A percentile compares a stretch with the other conserved stretches of the same genome.
phyloP scores from a whole-genome alignment of 2,113 vertebrate species.

The Dasyurus viverrinus region DNA sequence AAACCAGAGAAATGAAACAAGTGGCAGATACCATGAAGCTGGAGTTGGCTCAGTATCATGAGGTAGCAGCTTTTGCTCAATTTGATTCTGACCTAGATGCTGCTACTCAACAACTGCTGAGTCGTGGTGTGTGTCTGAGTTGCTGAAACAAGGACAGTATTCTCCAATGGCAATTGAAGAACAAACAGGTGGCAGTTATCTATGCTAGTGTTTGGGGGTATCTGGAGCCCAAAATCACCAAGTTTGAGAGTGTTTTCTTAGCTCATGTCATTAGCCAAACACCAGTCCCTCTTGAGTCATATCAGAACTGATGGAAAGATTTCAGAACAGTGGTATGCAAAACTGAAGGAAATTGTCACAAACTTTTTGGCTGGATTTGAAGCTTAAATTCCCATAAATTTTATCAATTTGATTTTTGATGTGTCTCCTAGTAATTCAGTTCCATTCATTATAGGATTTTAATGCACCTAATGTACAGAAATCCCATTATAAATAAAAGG shows the following conservation, averaged over 20 bases:
- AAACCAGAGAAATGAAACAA: constrained; percentile 99
- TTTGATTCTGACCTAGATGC: constrained; percentile 97
- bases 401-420: constrained; percentile 65
- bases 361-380: constrained; percentile 96
- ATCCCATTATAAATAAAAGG: constrained; percentile 86
- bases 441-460: constrained; percentile 77
- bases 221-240: constrained; percentile 98
- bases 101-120: constrained; percentile 95
- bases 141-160: constrained; percentile 98
- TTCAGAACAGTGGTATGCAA: constrained; percentile 91
- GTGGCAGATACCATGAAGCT: constrained; percentile 99
- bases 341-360: constrained; percentile 94
- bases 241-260: constrained; percentile 95
- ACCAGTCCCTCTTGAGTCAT: constrained; percentile 89
- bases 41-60: constrained; percentile 97
- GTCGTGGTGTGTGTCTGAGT: constrained; percentile 94
- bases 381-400: constrained; percentile 82
- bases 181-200: constrained; percentile 97
- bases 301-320: constrained; percentile 95
- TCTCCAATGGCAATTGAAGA: constrained; percentile 98
- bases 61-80: constrained; percentile 98
- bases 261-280: constrained; percentile 92
- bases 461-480: constrained; percentile 88
- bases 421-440: constrained; percentile 75
- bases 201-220: constrained; percentile 97